These are phyloP conservation scores for Oryzias sinensis DNA, from an alignment of 2,797 vertebrate species.

Conservation along the genomic window DNA sequence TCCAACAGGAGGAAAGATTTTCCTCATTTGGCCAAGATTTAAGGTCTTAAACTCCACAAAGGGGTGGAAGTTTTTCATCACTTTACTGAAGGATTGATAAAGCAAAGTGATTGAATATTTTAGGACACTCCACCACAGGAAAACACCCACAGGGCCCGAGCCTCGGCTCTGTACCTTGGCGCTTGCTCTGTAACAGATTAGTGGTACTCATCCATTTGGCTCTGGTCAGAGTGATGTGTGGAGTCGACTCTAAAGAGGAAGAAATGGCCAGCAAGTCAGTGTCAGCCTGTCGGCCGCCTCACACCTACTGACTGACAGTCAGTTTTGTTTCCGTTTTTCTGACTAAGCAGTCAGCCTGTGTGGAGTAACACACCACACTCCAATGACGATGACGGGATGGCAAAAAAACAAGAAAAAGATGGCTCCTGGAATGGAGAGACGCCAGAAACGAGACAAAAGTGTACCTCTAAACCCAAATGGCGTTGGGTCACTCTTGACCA, in stretches of 20 bases:
- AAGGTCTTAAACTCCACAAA: conserved; percentile 4
- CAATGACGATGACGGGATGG: not conserved
- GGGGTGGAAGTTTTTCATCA: no score
- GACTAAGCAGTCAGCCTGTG: not conserved
- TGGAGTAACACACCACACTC: conserved; percentile 2
- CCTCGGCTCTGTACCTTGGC: conserved; percentile 69
- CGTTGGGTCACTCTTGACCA: conserved; percentile 93
- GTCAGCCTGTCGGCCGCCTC: not conserved
- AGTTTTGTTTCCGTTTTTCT: not conserved
- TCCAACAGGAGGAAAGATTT: conserved; percentile 7
- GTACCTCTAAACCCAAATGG: conserved; percentile 91
- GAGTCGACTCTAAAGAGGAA: conserved; percentile 52
- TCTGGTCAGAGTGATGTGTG: conserved; percentile 62
- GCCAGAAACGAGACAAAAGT: not conserved
- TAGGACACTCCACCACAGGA: conserved; percentile 16
- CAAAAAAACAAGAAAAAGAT: conserved; percentile 4
- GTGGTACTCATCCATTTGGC: conserved; percentile 73
- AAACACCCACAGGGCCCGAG: conserved; percentile 23
- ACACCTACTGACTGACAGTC: not conserved
- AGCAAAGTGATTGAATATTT: not conserved
- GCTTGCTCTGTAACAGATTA: conserved; percentile 74
- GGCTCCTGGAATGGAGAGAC: conserved; percentile 2
- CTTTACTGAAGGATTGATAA: not conserved
- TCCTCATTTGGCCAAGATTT: not conserved
- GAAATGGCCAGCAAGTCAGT: conserved; percentile 41